phyloP scores from a whole-genome alignment of 1,140 invertebrate species.

The Tenebrio molitor region DNA sequence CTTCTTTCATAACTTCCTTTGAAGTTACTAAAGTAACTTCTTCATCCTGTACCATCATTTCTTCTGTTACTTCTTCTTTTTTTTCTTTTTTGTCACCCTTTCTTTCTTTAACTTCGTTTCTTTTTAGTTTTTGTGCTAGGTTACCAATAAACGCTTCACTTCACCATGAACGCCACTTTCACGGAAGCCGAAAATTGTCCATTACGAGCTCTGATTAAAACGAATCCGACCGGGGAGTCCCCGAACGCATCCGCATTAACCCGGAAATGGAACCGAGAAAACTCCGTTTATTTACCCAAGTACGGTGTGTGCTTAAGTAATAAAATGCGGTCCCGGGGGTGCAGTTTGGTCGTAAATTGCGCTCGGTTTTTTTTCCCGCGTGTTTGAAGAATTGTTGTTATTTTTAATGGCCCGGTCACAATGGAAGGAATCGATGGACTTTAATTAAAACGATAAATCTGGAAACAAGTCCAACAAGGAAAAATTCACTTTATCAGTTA shows the following conservation, averaged over 20 bases:
- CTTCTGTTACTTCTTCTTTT: no score
- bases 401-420: neutral
- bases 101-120: no score
- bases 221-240: conserved; percentile 1
- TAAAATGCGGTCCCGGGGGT: neutral
- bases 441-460: conserved; percentile 34
- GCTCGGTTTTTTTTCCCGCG: neutral
- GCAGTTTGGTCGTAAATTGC: neutral
- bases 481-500: conserved; percentile 21
- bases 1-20: no score
- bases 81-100: no score
- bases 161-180: no score
- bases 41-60: no score
- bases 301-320: conserved; percentile 4
- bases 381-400: neutral
- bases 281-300: neutral
- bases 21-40: no score
- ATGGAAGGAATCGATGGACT: neutral
- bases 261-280: neutral
- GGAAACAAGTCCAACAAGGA: neutral
- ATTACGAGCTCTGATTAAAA: conserved; percentile 20
- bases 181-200: neutral
- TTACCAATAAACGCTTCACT: no score
- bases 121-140: no score
- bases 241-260: conserved; percentile 1